These are phyloP conservation scores for Acanthaster planci DNA, from an alignment of 35 echinoderm and acorn worm genomes.

Conservation along the genomic window DNA sequence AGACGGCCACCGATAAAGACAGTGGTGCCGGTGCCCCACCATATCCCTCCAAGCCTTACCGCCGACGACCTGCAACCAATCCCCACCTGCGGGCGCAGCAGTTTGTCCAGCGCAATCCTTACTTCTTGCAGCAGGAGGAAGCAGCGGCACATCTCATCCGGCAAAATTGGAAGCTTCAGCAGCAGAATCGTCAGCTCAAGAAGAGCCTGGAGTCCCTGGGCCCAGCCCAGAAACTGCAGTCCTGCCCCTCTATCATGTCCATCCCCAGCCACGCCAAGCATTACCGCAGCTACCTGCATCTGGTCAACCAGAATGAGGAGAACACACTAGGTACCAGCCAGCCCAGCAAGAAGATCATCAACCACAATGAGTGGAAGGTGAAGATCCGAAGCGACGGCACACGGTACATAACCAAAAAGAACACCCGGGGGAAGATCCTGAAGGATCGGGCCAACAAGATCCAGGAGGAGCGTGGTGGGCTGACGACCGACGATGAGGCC, in stretches of 20 bases:
- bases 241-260: slow-evolving; percentile 80
- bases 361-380: slow-evolving; percentile 86
- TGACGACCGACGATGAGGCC: slow-evolving; percentile 98
- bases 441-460: slow-evolving; percentile 94
- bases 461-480: slow-evolving; percentile 78
- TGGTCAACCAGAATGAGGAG: slow-evolving; percentile 95
- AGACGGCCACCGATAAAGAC: slow-evolving; percentile 31
- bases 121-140: slow-evolving; percentile 83
- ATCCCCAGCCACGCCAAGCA: slow-evolving; percentile 94
- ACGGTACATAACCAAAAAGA: slow-evolving; percentile 87
- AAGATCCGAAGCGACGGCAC: slow-evolving; percentile 99
- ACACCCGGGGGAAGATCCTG: slow-evolving; percentile 74
- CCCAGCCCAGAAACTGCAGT: slow-evolving; percentile 35
- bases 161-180: slow-evolving; percentile 89
- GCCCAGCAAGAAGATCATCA: slow-evolving; percentile 45
- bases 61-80: slow-evolving; percentile 81
- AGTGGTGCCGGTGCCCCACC: slow-evolving; percentile 1
- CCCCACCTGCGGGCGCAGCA: slow-evolving; percentile 89
- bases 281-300: slow-evolving; percentile 93
- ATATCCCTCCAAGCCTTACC: slow-evolving; percentile 66
- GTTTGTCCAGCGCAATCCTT: slow-evolving; percentile 69
- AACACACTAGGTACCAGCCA: slow-evolving; percentile 52
- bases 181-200: slow-evolving; percentile 81
- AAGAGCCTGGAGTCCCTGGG: slow-evolving; percentile 70
- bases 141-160: slow-evolving; percentile 55